Conservation (phyloP, 2,113 vertebrate species). For the Pseudopipra pipra region DNA sequence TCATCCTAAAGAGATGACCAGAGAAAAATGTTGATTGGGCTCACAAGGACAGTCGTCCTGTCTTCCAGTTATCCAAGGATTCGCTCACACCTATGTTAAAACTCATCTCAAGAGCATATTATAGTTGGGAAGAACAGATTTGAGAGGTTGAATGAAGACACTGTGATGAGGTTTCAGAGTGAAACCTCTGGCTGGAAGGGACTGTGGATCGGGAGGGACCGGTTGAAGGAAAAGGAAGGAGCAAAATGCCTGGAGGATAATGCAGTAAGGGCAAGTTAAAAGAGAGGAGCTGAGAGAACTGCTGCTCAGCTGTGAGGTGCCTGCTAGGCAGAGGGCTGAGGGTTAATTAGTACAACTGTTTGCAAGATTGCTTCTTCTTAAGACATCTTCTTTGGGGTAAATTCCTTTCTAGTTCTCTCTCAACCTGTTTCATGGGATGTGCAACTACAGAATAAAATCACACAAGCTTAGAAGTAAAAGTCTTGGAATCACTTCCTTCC, state of each 20-base stretch:
- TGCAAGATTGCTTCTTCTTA: background rate
- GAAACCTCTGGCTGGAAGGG: background rate
- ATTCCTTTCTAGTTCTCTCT: background rate
- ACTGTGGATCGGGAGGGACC: background rate
- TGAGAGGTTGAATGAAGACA: background rate
- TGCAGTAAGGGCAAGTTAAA: background rate
- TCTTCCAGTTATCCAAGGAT: background rate
- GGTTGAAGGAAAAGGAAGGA: background rate
- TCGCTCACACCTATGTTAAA: rapidly evolving
- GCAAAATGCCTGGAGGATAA: background rate
- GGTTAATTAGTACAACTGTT: background rate
- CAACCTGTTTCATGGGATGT: background rate
- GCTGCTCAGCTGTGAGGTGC: background rate
- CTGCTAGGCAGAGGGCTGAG: background rate
- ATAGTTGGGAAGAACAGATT: background rate
- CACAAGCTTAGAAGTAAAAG: background rate
- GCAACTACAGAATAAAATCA: background rate
- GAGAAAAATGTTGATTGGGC: background rate
- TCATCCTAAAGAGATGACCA: background rate
- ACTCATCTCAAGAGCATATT: no score
- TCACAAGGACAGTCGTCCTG: background rate
- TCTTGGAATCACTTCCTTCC: background rate
- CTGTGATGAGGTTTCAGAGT: background rate
- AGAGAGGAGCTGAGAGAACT: background rate
- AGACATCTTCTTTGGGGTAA: background rate